These are phyloP conservation scores for Schizotus pectinicornis DNA, from an alignment of 2,888 invertebrate genomes.

Conservation along the genomic window DNA sequence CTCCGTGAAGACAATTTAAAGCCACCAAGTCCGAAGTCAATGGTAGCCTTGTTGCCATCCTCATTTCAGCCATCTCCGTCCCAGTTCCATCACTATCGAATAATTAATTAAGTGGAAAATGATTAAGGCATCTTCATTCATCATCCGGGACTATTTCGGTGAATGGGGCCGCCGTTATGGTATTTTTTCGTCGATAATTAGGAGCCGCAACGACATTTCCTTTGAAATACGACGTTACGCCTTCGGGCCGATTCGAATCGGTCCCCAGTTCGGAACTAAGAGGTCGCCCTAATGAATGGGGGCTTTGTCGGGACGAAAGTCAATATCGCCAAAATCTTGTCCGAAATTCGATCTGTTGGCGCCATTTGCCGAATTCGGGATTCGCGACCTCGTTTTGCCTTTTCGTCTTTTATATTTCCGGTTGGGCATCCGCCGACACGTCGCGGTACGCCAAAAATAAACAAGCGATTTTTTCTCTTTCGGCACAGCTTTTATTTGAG, in stretches of 20 bases:
- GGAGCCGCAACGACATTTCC: background rate
- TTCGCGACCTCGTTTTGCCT: background rate
- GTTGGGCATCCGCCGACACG: background rate
- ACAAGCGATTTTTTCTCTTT: slow-evolving; percentile 4
- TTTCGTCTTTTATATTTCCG: slow-evolving; percentile 10
- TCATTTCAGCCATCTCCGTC: slow-evolving; percentile 11
- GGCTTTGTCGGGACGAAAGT: too few relatives aligned
- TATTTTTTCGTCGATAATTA: slow-evolving; percentile 16
- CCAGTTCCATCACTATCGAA: slow-evolving; percentile 15
- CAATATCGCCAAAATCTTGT: too few relatives aligned
- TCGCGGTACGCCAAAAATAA: slow-evolving; percentile 4
- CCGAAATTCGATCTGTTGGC: too few relatives aligned
- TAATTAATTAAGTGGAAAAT: slow-evolving; percentile 27
- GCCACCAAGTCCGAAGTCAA: slow-evolving; percentile 1
- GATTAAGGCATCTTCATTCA: slow-evolving; percentile 26
- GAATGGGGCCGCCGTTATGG: slow-evolving; percentile 10
- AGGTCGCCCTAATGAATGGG: too few relatives aligned
- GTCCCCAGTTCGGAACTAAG: too few relatives aligned
- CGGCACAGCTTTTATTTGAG: background rate
- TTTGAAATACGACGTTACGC: slow-evolving; percentile 4
- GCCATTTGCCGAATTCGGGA: too few relatives aligned
- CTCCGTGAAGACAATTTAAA: slow-evolving; percentile 15
- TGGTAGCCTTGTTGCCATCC: slow-evolving; percentile 12
- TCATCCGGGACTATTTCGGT: slow-evolving; percentile 6
- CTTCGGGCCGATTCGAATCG: background rate